Evolutionary conservation across 2,888 invertebrate genomes (phyloP).

Genomic region (Cabera pusaria): DNA sequence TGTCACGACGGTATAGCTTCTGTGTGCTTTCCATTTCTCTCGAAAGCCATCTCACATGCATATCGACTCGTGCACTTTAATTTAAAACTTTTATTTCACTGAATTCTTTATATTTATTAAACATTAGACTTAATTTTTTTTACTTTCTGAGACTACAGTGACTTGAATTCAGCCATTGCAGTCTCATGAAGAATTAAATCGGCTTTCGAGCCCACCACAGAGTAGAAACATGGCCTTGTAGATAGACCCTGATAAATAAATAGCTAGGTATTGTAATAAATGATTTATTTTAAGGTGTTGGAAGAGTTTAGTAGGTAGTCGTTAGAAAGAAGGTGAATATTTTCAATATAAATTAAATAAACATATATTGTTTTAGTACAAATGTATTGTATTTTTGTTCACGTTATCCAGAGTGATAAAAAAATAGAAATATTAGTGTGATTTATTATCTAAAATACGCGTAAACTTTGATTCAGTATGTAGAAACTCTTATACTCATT

Average conservation of each 20-base stretch:
- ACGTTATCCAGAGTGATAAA: too few relatives aligned
- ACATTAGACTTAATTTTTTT: too few relatives aligned
- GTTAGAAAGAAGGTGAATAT: conserved; percentile 18
- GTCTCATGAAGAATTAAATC: conserved; percentile 21
- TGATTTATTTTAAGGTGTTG: conserved; percentile 20
- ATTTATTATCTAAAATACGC: too few relatives aligned
- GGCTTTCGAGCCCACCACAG: conserved; percentile 39
- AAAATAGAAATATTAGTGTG: too few relatives aligned
- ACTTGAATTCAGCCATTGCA: not conserved
- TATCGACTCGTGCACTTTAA: conserved; percentile 39
- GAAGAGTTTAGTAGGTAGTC: conserved; percentile 15
- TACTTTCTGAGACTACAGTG: not conserved
- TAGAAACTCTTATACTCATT: too few relatives aligned
- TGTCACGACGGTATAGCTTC: conserved; percentile 61
- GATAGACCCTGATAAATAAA: conserved; percentile 49
- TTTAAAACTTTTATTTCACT: conserved; percentile 5
- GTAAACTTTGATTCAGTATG: too few relatives aligned
- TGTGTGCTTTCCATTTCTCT: conserved; percentile 53
- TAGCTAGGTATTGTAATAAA: conserved; percentile 24
- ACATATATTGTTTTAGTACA: conserved; percentile 35
- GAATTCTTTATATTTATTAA: too few relatives aligned
- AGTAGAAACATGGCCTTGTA: conserved; percentile 57
- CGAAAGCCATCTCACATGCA: conserved; percentile 65
- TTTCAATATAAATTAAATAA: conserved; percentile 22
- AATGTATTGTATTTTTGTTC: conserved; percentile 29